phyloP scores from a whole-genome alignment of 2,888 invertebrate genomes.

The Gnatocerus cornutus region DNA sequence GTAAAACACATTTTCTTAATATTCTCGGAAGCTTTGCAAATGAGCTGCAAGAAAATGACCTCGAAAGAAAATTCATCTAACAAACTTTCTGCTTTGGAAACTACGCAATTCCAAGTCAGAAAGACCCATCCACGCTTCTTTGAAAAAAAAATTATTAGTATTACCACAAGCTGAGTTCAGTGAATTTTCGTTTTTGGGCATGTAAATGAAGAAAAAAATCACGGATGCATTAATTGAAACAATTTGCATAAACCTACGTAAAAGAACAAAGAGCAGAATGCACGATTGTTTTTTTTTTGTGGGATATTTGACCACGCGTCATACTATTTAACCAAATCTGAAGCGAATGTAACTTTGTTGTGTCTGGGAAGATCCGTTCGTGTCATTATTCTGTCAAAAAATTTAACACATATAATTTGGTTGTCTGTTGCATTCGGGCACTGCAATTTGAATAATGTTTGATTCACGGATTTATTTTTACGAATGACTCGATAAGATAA shows the following conservation, averaged over 20 bases:
- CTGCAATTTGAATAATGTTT: constrained; percentile 36
- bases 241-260: constrained; percentile 25
- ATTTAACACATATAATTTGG: constrained; percentile 37
- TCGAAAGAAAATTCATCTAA: constrained; percentile 1
- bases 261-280: constrained; percentile 13
- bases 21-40: no score
- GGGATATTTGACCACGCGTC: constrained; percentile 4
- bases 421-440: constrained; percentile 16
- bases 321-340: constrained; percentile 4
- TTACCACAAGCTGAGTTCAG: constrained; percentile 34
- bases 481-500: no score
- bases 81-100: neutral
- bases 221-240: constrained; percentile 14
- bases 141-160: constrained; percentile 17
- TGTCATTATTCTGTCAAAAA: constrained; percentile 35
- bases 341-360: constrained; percentile 4
- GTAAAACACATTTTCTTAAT: no score
- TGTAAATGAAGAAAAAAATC: constrained; percentile 13
- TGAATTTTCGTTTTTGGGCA: constrained; percentile 22
- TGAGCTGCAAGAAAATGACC: no score
- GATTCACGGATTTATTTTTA: constrained; percentile 35
- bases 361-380: neutral
- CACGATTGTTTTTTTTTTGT: neutral
- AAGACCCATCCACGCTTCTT: neutral
- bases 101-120: constrained; percentile 5